Conservation (phyloP, 64 coral and sea anemone species). For the Exaiptasia diaphana region DNA sequence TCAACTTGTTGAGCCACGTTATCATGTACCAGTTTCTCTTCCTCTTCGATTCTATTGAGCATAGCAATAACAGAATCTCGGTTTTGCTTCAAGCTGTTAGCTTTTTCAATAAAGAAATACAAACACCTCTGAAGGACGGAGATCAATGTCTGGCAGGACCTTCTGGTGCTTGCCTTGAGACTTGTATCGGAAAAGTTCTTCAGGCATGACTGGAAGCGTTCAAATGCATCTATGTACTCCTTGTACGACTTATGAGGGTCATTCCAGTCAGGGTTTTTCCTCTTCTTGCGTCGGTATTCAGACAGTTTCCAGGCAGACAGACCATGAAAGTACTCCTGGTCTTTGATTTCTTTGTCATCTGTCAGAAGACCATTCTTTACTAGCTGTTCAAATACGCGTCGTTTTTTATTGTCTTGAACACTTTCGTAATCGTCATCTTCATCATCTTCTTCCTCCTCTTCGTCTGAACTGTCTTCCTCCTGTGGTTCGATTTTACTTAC, state of each 20-base stretch:
- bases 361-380: conserved; percentile 27
- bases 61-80: conserved; percentile 7
- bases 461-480: conserved; percentile 32
- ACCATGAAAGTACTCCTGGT: conserved; percentile 45
- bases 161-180: conserved; percentile 9
- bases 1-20: conserved; percentile 21
- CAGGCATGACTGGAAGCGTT: conserved; percentile 37
- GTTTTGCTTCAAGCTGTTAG: conserved; percentile 31
- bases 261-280: not conserved
- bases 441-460: conserved; percentile 48
- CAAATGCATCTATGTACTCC: conserved; percentile 37
- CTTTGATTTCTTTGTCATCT: not conserved
- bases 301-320: conserved; percentile 50
- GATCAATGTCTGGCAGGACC: not conserved
- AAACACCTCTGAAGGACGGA: conserved; percentile 42
- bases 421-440: not conserved
- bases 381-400: conserved; percentile 35
- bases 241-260: not conserved
- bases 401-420: conserved; percentile 48
- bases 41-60: not conserved
- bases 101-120: conserved; percentile 62
- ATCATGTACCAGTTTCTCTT: conserved; percentile 24
- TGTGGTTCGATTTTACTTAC: conserved; percentile 43
- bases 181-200: conserved; percentile 30
- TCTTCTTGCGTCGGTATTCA: conserved; percentile 5